Percentiles rank a stretch among this genome's conserved stretches.
phyloP scores from a whole-genome alignment of 2,888 invertebrate species.

The Andricus curvator region DNA sequence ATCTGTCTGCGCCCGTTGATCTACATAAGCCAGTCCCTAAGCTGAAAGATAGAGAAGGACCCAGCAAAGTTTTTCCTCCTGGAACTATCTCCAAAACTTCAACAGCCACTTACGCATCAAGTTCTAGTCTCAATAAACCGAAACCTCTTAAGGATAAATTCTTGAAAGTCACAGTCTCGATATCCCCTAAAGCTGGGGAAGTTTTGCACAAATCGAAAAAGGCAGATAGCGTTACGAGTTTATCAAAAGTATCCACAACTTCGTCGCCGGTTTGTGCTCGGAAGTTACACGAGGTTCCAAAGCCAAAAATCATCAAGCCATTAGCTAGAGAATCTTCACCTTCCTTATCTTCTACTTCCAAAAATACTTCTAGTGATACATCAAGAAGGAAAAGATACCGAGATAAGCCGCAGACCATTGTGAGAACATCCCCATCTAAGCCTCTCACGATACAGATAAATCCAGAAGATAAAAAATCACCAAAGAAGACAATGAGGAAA shows the following conservation, averaged over 20 bases:
- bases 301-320: constrained; percentile 54
- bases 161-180: constrained; percentile 77
- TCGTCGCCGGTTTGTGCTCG: neutral
- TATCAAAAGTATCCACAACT: neutral
- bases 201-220: constrained; percentile 65
- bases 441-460: constrained; percentile 60
- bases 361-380: constrained; percentile 51
- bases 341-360: constrained; percentile 37
- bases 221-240: constrained; percentile 44
- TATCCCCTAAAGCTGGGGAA: constrained; percentile 74
- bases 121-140: constrained; percentile 55
- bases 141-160: constrained; percentile 74
- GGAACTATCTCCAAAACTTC: constrained; percentile 77
- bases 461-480: constrained; percentile 52
- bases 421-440: constrained; percentile 60
- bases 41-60: constrained; percentile 1
- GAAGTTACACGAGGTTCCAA: constrained; percentile 27
- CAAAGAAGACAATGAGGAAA: constrained; percentile 50
- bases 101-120: constrained; percentile 74
- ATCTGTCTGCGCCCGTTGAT: constrained; percentile 80
- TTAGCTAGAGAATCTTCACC: constrained; percentile 64
- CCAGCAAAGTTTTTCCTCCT: constrained; percentile 61
- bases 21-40: constrained; percentile 74
- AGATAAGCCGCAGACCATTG: constrained; percentile 74
- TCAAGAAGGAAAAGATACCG: constrained; percentile 65